Percentiles rank a stretch among this genome's conserved stretches.
These are phyloP conservation scores for Halcyon senegalensis DNA, from an alignment of 2,113 vertebrate genomes.

Conservation along the genomic window DNA sequence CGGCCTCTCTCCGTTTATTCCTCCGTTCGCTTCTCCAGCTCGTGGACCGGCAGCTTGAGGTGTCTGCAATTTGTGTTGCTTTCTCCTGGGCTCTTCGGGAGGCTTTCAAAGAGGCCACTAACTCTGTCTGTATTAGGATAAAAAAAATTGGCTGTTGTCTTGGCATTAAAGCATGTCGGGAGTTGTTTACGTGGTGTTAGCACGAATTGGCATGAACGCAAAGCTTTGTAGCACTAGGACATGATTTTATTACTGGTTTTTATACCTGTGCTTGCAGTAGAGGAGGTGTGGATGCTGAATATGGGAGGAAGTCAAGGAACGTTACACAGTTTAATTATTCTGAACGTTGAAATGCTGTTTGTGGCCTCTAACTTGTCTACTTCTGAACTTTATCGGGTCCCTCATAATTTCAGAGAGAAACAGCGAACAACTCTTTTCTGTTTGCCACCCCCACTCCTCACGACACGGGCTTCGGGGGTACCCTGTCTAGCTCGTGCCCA, in stretches of 20 bases:
- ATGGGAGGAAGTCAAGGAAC: background rate
- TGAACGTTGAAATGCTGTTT: background rate
- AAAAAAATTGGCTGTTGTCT: fast-evolving
- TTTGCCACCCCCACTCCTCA: background rate
- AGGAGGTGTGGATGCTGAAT: background rate
- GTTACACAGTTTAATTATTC: background rate
- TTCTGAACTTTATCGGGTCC: background rate
- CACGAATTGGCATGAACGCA: background rate
- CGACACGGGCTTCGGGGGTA: background rate
- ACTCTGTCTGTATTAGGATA: background rate
- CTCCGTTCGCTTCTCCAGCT: background rate
- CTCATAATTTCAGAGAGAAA: background rate
- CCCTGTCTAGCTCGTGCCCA: background rate
- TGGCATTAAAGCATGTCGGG: fast-evolving
- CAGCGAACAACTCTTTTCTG: background rate
- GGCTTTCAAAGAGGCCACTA: background rate
- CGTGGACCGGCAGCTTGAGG: background rate
- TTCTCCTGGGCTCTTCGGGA: background rate
- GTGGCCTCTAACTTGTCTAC: background rate
- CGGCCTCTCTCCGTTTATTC: background rate
- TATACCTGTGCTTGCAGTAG: background rate
- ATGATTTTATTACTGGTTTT: background rate
- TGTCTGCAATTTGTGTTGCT: background rate
- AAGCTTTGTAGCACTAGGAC: background rate
- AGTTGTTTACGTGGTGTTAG: background rate